Base-by-base conservation (phyloP, 2,888 invertebrate genomes). In the Dasypogon diadema region DNA sequence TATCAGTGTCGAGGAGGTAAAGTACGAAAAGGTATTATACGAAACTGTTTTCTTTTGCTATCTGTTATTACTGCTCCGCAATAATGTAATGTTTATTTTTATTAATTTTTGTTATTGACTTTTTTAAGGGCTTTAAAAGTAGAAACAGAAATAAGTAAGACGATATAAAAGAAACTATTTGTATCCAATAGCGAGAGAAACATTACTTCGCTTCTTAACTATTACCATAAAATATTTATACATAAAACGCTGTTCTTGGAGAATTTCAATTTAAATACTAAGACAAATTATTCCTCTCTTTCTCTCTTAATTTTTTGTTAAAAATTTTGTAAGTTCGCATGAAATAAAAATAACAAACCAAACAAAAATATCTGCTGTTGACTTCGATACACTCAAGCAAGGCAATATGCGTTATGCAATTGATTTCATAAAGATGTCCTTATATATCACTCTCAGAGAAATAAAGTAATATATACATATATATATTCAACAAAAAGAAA, bases 81-180 rank as follows among this genome's bases (percentile, higher is more conserved):
- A 37, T 60, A 58, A 30, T 34, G 30, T 58, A 30, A 60, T 60
- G 8, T 42, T 42, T 42, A n/a, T n/a, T 42, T 42, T 42, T 42
- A 60, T 37, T 60, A 34, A 60, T 34, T 60, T 60, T 60, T 51
- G 60, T 60, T 60, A 60, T 60, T n/a, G 18, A 42, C n/a, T 60
- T 60, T 34, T 60, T 37, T 5, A 60, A 60, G 37, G 37, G 60
- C 8, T 21, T 37, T 60, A 60, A 60, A 21, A n/a, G n/a, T 60
- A 34, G 18, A 60, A 55, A 42, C 12, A 42, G n/a, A 42, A 42
- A 12, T 3, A 42, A 42, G 3, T 42, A 42, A 1, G 30, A 8
- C 8, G 30, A 8, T 12, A 42, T n/a, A n/a, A n/a, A n/a, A n/a
- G n/a, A 42, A 42, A 42, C 42, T 42, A 42, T 42, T 42, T 12